A percentile compares a stretch with the other conserved stretches of the same genome.
Evolutionary conservation across 2,797 vertebrate genomes (phyloP).

Genomic region (Sparidentex hasta): DNA sequence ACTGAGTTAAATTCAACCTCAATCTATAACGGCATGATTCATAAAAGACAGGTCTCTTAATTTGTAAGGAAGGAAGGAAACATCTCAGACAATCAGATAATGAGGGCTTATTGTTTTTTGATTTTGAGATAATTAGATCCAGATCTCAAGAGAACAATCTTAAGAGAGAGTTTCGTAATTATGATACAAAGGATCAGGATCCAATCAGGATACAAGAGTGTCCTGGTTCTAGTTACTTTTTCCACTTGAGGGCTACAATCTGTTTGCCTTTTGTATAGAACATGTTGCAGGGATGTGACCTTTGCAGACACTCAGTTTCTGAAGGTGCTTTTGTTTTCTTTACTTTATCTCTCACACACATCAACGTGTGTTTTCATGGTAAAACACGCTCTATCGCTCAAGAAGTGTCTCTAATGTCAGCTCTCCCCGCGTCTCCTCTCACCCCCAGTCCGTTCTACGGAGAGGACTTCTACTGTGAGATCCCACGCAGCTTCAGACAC

Average conservation of each 20-base stretch:
- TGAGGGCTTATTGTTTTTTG: neutral
- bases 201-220: too few relatives aligned
- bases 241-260: neutral
- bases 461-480: constrained; percentile 99
- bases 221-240: neutral
- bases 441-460: constrained; percentile 94
- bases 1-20: too few relatives aligned
- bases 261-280: neutral
- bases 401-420: constrained; percentile 4
- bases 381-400: neutral
- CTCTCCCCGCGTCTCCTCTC: constrained; percentile 29
- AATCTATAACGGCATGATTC: neutral
- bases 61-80: neutral
- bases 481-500: constrained; percentile 97
- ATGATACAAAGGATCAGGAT: neutral
- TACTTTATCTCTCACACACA: neutral
- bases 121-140: neutral
- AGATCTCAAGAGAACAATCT: neutral
- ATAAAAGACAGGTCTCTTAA: neutral
- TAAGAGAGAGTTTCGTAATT: neutral
- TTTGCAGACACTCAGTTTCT: neutral
- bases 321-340: neutral
- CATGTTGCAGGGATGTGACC: neutral
- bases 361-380: constrained; percentile 10
- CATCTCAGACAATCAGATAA: neutral